Evolutionary conservation across 2,113 vertebrate species (phyloP), one percentile per base, ranked within the genome.

Genomic region (Alethe castanea): DNA sequence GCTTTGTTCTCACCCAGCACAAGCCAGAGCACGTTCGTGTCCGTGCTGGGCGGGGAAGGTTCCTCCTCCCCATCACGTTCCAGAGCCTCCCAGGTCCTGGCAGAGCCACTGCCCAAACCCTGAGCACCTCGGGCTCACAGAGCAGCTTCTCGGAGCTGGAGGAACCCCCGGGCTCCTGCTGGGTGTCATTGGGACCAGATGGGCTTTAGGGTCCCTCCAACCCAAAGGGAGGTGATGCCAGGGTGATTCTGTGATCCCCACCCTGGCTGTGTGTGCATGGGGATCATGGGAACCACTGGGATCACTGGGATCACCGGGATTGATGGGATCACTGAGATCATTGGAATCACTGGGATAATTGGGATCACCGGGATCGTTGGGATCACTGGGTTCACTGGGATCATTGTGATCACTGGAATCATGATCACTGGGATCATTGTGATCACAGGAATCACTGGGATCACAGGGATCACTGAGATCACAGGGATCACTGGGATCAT

Each of bases 221-320:
- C 31, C 26, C 76, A 44, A 9, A 36, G 31, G 26, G 8, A 20
- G 4, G 29, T 25, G 48, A 13, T 57, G 42, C 24, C 29, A 8
- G 2, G 15, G 10, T 0, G 1, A 8, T 25, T 42, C 36, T 12
- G 53, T 5, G 36, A 5, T 52, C 44, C 36, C 42, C 4, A 2
- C 2, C 8, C 47, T 19, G 81, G 65, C 65, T 7, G 19, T 19
- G 44, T 19, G 36, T 11, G n/a, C 62, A 19, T 19, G 52, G 47
- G 45, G 25, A 15, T 50, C 7, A 11, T n/a, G 28, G 65, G 65
- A 47, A 36, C 35, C 29, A 38, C 24, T 36, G 57, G 59, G 23
- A 38, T 10, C 57, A n/a, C 19, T 11, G 57, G 57, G n/a, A 15
- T 23, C 22, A 16, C 14, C 17, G 23, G 56, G 20, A 19, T 44